Evolutionary conservation across 2,888 invertebrate genomes (phyloP).

Genomic region (Crioceris asparagi): DNA sequence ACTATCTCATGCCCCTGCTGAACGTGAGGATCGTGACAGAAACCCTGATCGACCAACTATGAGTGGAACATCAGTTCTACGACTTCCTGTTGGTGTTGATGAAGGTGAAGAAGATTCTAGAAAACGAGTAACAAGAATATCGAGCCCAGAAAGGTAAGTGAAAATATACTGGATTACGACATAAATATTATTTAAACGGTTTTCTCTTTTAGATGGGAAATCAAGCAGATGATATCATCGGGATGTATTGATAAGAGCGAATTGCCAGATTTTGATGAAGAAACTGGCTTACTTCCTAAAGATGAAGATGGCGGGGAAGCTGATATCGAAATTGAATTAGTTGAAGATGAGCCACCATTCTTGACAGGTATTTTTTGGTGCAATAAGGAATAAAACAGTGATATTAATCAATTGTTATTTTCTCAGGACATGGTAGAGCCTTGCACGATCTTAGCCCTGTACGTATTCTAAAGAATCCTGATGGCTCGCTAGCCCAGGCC

Average conservation of each 20-base stretch:
- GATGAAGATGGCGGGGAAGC: slow-evolving; percentile 92
- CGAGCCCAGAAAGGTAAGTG: slow-evolving; percentile 90
- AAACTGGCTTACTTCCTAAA: slow-evolving; percentile 83
- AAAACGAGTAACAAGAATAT: slow-evolving; percentile 81
- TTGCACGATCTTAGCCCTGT: slow-evolving; percentile 89
- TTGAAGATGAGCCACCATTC: slow-evolving; percentile 74
- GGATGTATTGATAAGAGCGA: slow-evolving; percentile 88
- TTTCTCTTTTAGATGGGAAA: too few species aligned
- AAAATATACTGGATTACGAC: too few species aligned
- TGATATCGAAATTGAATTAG: slow-evolving; percentile 91
- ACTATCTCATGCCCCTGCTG: slow-evolving; percentile 52
- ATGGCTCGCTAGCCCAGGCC: slow-evolving; percentile 96
- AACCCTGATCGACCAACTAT: slow-evolving; percentile 87
- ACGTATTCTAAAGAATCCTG: slow-evolving; percentile 94
- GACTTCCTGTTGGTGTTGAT: slow-evolving; percentile 42
- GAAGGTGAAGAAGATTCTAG: slow-evolving; percentile 73
- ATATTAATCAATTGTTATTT: too few species aligned
- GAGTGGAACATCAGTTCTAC: slow-evolving; percentile 41
- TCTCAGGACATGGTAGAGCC: slow-evolving; percentile 63
- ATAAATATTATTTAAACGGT: too few species aligned
- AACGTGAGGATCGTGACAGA: slow-evolving; percentile 61
- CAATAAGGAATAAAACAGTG: slow-evolving; percentile 1
- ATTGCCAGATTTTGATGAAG: slow-evolving; percentile 95
- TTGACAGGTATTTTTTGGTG: slow-evolving; percentile 50
- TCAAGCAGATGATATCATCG: slow-evolving; percentile 93